Percentiles rank a stretch among this genome's conserved stretches.
These are phyloP conservation scores for Saccopteryx bilineata DNA, from an alignment of 2,113 vertebrate species.

Conservation along the genomic window DNA sequence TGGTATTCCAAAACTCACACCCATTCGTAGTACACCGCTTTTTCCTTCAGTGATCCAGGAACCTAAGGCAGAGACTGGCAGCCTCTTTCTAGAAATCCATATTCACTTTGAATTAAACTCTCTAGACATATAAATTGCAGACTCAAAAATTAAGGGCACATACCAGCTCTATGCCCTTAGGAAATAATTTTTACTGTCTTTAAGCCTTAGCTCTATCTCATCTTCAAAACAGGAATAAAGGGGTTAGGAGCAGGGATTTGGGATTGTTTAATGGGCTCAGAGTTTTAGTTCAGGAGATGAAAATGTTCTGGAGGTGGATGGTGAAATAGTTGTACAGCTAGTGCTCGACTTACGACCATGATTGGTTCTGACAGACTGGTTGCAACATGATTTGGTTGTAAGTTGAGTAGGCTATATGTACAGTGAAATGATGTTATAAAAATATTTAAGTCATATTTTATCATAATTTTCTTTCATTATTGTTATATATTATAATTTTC, in stretches of 20 bases:
- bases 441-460: no score
- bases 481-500: no score
- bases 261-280: neutral
- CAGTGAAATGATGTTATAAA: no score
- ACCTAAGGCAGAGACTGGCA: neutral
- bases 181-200: neutral
- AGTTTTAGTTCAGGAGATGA: neutral
- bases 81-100: neutral
- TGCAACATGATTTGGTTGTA: no score
- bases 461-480: no score
- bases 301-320: neutral
- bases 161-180: neutral
- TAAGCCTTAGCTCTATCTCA: neutral
- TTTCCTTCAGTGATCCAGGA: neutral
- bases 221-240: constrained; percentile 6
- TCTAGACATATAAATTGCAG: neutral
- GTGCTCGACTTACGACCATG: no score
- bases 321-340: neutral
- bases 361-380: no score
- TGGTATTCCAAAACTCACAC: neutral
- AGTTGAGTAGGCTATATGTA: no score
- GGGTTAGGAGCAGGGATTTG: accelerated
- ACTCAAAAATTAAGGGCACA: neutral
- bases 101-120: constrained; percentile 6
- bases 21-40: neutral